Percentiles rank a stretch among this genome's conserved stretches.
Evolutionary conservation across 2,888 invertebrate genomes (phyloP).

Genomic region (Electrophaes corylata): DNA sequence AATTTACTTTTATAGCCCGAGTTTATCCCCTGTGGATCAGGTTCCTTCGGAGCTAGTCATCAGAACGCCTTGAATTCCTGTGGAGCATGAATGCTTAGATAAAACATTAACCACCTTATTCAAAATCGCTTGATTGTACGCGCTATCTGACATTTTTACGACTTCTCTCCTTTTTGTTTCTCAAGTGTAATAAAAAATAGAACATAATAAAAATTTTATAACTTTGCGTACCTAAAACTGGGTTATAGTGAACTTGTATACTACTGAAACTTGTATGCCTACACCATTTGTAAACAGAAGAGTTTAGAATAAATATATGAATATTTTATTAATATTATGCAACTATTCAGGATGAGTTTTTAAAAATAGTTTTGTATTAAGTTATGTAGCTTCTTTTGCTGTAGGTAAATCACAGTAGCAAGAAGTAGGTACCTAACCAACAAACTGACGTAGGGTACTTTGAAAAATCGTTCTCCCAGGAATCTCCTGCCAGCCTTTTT

Average conservation of each 20-base stretch:
- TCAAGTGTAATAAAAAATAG: too few relatives aligned
- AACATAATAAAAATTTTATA: too few relatives aligned
- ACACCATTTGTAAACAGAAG: not conserved
- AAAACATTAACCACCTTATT: not conserved
- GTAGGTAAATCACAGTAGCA: constrained; percentile 67
- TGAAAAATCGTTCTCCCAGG: constrained; percentile 74
- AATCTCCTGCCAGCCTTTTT: constrained; percentile 60
- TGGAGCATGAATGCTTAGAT: not conserved
- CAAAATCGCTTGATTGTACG: not conserved
- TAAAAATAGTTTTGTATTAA: constrained; percentile 44
- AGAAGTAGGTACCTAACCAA: constrained; percentile 60
- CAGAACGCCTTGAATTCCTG: constrained; percentile 57
- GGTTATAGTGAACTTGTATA: too few relatives aligned
- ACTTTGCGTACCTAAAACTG: too few relatives aligned
- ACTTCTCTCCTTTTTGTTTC: not conserved
- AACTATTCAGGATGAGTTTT: constrained; percentile 32
- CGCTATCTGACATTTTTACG: not conserved
- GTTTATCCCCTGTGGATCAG: constrained; percentile 73
- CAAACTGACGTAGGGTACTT: constrained; percentile 61
- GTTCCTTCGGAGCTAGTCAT: constrained; percentile 65
- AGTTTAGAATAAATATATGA: too few relatives aligned
- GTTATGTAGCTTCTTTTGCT: constrained; percentile 38
- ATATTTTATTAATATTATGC: too few relatives aligned
- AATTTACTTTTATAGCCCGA: constrained; percentile 80
- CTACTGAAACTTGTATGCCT: not conserved